Percentiles rank a stretch among this genome's conserved stretches.
These are phyloP conservation scores for Microtus pennsylvanicus DNA, from an alignment of 2,113 vertebrate genomes.

Conservation along the genomic window DNA sequence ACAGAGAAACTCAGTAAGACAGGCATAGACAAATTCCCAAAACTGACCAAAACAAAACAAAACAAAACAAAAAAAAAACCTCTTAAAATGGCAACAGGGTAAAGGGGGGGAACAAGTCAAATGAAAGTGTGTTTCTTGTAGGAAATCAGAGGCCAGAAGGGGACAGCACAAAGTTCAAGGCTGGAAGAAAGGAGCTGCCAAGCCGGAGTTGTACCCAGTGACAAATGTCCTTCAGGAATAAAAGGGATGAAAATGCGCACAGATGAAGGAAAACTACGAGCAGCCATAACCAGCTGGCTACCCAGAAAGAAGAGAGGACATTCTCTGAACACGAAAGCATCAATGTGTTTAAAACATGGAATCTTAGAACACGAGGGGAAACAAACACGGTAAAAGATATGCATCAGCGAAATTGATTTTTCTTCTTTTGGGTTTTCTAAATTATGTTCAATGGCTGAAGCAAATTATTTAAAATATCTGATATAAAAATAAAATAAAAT, in stretches of 20 bases:
- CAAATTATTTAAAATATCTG: neutral
- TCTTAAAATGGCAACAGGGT: neutral
- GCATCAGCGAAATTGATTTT: neutral
- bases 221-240: neutral
- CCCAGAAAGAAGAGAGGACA: neutral
- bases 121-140: conserved; percentile 18
- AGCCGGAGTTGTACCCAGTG: neutral
- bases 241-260: neutral
- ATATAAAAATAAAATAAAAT: neutral
- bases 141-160: conserved; percentile 11
- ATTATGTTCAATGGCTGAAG: neutral
- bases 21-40: neutral
- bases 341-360: neutral
- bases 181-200: neutral
- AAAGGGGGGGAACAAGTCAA: neutral
- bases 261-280: neutral
- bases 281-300: neutral
- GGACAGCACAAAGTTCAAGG: neutral
- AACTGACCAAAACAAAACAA: neutral
- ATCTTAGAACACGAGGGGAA: neutral
- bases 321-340: neutral
- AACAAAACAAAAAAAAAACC: no score
- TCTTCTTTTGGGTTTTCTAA: conserved; percentile 27
- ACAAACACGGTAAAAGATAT: neutral
- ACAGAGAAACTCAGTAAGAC: conserved; percentile 11